A percentile compares a stretch with the other conserved stretches of the same genome.
Evolutionary conservation across 2,113 vertebrate genomes (phyloP).

Genomic region (Charina bottae): DNA sequence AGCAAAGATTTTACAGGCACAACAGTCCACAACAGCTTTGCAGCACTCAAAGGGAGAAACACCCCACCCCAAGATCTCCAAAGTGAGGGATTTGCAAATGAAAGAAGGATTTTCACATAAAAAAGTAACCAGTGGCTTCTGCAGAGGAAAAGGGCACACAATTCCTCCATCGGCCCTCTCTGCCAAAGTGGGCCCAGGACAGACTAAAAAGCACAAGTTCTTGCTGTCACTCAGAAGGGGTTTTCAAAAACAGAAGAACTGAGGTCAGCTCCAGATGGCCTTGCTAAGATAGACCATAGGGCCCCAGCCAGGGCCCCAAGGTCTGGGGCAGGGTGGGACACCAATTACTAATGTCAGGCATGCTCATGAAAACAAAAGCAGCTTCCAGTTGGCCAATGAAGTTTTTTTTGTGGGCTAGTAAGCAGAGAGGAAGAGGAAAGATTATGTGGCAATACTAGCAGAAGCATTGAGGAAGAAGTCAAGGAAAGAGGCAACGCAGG

Average conservation of each 20-base stretch:
- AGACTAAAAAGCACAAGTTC: background rate
- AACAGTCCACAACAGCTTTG: conserved; percentile 6
- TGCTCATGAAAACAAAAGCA: background rate
- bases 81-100: background rate
- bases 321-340: background rate
- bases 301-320: background rate
- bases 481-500: background rate
- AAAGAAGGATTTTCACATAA: background rate
- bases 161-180: background rate
- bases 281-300: background rate
- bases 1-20: background rate
- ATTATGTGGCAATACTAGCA: background rate
- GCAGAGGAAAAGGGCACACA: background rate
- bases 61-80: too few relatives aligned
- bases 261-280: background rate
- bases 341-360: background rate
- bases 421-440: background rate
- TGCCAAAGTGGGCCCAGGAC: background rate
- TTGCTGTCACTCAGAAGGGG: background rate
- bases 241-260: too few relatives aligned
- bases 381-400: background rate
- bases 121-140: background rate
- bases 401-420: background rate
- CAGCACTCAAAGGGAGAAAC: background rate
- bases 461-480: background rate